Percentiles rank a stretch among this genome's conserved stretches.
Evolutionary conservation across 2,797 vertebrate species (phyloP).

Genomic region (Girardinus metallicus): DNA sequence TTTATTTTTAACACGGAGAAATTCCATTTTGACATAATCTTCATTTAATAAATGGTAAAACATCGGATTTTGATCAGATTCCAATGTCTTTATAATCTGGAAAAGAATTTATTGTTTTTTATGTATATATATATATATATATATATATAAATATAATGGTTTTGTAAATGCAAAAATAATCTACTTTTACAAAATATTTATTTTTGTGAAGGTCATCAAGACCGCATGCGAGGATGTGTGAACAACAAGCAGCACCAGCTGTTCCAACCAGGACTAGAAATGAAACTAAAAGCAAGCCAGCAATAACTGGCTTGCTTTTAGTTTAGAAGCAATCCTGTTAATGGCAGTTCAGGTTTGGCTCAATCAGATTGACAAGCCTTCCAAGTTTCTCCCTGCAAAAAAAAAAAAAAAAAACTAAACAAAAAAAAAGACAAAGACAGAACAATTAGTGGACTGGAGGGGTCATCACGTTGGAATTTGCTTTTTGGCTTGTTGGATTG

Average conservation of each 20-base stretch:
- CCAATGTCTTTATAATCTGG: not conserved
- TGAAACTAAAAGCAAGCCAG: too few relatives aligned
- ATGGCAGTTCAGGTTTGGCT: too few relatives aligned
- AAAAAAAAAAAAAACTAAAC: not conserved
- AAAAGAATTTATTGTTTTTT: not conserved
- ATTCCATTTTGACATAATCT: not conserved
- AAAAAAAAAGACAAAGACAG: not conserved
- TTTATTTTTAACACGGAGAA: not conserved
- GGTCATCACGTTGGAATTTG: not conserved
- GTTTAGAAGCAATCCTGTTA: too few relatives aligned
- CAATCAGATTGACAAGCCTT: too few relatives aligned
- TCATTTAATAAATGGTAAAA: not conserved
- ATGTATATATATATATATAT: not conserved
- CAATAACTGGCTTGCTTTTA: too few relatives aligned
- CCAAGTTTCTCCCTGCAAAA: not conserved
- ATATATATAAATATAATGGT: too few relatives aligned
- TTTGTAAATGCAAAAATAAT: not conserved
- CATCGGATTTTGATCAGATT: not conserved
- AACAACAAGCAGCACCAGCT: too few relatives aligned
- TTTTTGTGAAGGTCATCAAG: too few relatives aligned
- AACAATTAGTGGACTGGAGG: not conserved
- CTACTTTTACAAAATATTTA: not conserved
- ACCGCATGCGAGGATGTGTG: too few relatives aligned
- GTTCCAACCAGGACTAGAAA: too few relatives aligned
- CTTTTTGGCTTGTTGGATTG: not conserved